phyloP scores from a whole-genome alignment of 2,113 vertebrate genomes.

The Oryzias woworae region DNA sequence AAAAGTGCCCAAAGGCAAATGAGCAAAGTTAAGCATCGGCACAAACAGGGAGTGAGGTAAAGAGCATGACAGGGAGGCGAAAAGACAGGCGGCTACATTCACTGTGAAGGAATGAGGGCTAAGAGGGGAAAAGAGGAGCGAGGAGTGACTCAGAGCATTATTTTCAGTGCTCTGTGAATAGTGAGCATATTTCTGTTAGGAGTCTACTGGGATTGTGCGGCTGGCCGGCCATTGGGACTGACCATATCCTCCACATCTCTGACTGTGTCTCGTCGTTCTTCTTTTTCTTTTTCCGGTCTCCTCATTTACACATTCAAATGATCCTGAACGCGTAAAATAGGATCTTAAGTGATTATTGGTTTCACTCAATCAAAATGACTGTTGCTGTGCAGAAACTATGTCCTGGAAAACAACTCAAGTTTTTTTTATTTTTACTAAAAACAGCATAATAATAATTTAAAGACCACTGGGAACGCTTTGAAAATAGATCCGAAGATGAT shows the following conservation, averaged over 20 bases:
- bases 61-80: conserved; percentile 9
- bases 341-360: too few relatives aligned
- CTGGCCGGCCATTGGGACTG: conserved; percentile 60
- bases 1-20: conserved; percentile 16
- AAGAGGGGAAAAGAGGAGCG: conserved; percentile 17
- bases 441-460: too few relatives aligned
- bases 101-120: conserved; percentile 21
- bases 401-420: too few relatives aligned
- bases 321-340: too few relatives aligned
- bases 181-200: conserved; percentile 70
- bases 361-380: too few relatives aligned
- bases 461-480: too few relatives aligned
- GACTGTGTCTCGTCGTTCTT: conserved; percentile 17
- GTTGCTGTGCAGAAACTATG: too few relatives aligned
- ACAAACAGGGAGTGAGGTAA: neutral
- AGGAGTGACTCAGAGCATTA: conserved; percentile 39
- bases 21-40: neutral
- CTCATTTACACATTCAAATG: too few relatives aligned
- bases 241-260: conserved; percentile 51
- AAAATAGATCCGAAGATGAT: too few relatives aligned
- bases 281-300: too few relatives aligned
- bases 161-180: conserved; percentile 71
- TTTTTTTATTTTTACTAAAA: too few relatives aligned
- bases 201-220: conserved; percentile 60
- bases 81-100: conserved; percentile 34